Base-by-base conservation (phyloP, 2,888 invertebrate genomes). In the Drosophila mettleri region DNA sequence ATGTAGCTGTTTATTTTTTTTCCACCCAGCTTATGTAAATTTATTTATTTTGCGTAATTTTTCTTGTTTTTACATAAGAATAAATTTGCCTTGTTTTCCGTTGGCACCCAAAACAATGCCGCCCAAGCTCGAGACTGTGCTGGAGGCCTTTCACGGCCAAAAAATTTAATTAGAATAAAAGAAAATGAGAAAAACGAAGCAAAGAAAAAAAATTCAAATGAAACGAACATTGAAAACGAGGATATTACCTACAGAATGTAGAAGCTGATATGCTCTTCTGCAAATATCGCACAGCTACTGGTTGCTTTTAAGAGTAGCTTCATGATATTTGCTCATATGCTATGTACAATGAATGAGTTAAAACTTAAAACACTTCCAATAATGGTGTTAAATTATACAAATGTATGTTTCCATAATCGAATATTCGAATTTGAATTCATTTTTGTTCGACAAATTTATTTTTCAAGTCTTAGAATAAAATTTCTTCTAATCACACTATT, bases 21-120 rank as follows among this genome's bases (percentile, higher is more conserved):
- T 70, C 45, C 61, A 61, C 43, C 55, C 61, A 82, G 88, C 89
- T 89, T 89, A 89, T 88, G 88, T 88, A 85, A 89, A 89, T 89
- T 89, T 88, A 89, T 89, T 89, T 89, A 89, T 89, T 89, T 89
- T 78, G 80, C 80, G 89, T 88, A 89, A 89, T 89, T 89, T 88
- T 88, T 89, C 88, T 89, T 89, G 86, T 88, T 89, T 86, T 85
- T 71, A 75, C 80, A 77, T 75, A 86, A 82, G 80, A 80, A 86
- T 74, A 83, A 86, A 80, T 86, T 80, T 74, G 74, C 74, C 76
- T 84, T 78, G 78, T 80, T 81, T 64, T 70, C 63, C 64, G 58
- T 58, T 70, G 59, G 66, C 64, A 55, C 53, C 62, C 59, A 55
- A 55, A 53, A 57, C 51, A 69, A 61, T 45, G 41, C 52, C 45